Base-by-base conservation (phyloP, 2,797 vertebrate species). In the Lerista edwardsae region DNA sequence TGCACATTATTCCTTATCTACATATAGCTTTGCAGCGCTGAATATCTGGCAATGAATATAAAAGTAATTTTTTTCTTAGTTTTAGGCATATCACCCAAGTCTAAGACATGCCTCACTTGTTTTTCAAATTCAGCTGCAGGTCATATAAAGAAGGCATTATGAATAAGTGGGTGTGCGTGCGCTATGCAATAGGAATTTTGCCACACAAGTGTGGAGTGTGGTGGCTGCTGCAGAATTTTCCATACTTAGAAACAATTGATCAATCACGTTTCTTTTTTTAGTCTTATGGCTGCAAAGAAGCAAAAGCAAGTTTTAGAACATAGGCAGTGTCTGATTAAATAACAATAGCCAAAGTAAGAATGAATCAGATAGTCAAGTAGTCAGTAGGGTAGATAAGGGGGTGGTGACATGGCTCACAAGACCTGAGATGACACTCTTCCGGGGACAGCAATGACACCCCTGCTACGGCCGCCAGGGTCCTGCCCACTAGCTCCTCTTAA, bases 1-100 rank as follows among this genome's bases (percentile, higher is more conserved):
- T 2, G 82, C 78, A 79, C 68, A 1, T 91, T 89, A 94, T 92
- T 93, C 90, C 91, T 94, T 95, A 91, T 95, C 96, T 96, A 94
- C 95, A 95, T 94, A 93, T 76, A 91, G 75, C 87, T 39, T 31
- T 86, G 91, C 91, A 83, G 85, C 80, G 59, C 44, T 55, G 90
- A 88, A 74, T 93, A 93, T 94, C 94, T 94, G 90, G 92, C 91
- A 90, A 84, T 59, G 92, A 92, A 90, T 93, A 90, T 88, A 92
- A 90, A 93, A 89, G 93, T 87, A 84, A 90, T 83, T 91, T 94
- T 95, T 91, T 67, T 88, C 85, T 93, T 85, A 67, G 85, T 90
- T 93, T 92, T 88, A 87, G 90, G 92, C 89, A 29, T 94, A 92
- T 94, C 88, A 95, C 84, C 82, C 10, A 85, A 91, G 88, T 92